Base-by-base conservation (phyloP, 2,888 invertebrate genomes). In the Nezara viridula region DNA sequence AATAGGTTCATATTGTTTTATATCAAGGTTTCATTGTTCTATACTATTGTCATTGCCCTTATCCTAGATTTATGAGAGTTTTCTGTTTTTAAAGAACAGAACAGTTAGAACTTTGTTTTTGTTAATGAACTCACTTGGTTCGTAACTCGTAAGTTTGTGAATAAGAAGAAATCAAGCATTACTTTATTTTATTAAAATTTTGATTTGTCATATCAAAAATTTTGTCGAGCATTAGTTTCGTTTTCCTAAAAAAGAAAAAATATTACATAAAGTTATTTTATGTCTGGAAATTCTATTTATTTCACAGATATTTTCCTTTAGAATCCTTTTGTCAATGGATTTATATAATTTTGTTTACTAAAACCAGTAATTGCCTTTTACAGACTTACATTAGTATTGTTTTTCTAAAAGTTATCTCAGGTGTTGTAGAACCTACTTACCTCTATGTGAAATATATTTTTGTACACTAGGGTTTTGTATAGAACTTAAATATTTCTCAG, bases 391-490 rank as follows among this genome's bases (percentile, higher is more conserved):
- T 73, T 73, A 7, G 32, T 32, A 37, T 73, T 37, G 66, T 44
- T 81, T 40, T 44, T 40, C 40, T 77, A 50, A 86, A 86, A 37
- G 21, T 55, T 86, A 52, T 60, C 86, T 86, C 86, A 86, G 86
- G 86, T 86, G 40, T 86, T 24, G 32, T 40, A 86, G 55, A 32
- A 86, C 37, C 40, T 55, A 37, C 27, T 50, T 86, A 86, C 86
- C 50, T 86, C 40, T 14, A n/a, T 55, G 52, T 55, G 66, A 86
- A 32, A 86, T 60, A 86, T 86, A 86, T 86, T 86, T 86, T 86
- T 86, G 12, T 86, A 86, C 19, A 86, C n/a, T 19, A 73, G 66
- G 37, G 19, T 37, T 73, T 73, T 37, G 2, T 73, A 16, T 27
- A 60, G 60, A 27, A 3, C 16, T 60, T 14, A 27, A 60, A 60